These are phyloP conservation scores for Diadophis punctatus DNA, from an alignment of 2,113 vertebrate genomes.

Conservation along the genomic window DNA sequence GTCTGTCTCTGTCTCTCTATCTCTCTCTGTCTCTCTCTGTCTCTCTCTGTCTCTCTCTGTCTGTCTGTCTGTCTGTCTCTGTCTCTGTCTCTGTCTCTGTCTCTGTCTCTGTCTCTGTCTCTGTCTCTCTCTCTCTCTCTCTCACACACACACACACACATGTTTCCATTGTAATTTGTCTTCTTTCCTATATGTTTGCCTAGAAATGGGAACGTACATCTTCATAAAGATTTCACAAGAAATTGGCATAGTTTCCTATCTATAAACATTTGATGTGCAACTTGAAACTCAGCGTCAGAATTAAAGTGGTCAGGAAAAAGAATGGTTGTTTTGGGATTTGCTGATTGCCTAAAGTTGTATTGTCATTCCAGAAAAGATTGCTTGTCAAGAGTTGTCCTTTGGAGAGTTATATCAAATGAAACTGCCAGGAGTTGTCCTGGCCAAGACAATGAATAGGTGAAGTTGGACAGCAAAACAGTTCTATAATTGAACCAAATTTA, in stretches of 20 bases:
- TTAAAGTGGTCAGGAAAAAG: conserved; percentile 18
- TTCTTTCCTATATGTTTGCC: background rate
- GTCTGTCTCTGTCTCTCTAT: accelerated
- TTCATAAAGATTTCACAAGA: background rate
- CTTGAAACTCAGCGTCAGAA: conserved; percentile 11
- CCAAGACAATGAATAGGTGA: background rate
- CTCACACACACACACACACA: background rate
- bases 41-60: too few species aligned
- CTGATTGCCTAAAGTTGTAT: conserved; percentile 14
- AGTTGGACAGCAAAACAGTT: background rate
- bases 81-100: too few species aligned
- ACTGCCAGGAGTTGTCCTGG: conserved; percentile 15
- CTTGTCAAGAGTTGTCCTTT: conserved; percentile 26
- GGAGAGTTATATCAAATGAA: conserved; percentile 8
- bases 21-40: too few species aligned
- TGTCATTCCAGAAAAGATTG: conserved; percentile 22
- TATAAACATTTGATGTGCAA: background rate
- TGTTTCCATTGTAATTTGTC: background rate
- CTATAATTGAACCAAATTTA: background rate
- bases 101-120: too few species aligned
- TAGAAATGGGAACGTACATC: background rate
- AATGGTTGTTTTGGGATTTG: conserved; percentile 25
- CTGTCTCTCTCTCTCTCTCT: too few species aligned
- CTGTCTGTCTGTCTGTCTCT: too few species aligned
- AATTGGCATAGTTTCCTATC: background rate